Conservation (phyloP, 2,113 vertebrate genomes). For the Manacus vitellinus region DNA sequence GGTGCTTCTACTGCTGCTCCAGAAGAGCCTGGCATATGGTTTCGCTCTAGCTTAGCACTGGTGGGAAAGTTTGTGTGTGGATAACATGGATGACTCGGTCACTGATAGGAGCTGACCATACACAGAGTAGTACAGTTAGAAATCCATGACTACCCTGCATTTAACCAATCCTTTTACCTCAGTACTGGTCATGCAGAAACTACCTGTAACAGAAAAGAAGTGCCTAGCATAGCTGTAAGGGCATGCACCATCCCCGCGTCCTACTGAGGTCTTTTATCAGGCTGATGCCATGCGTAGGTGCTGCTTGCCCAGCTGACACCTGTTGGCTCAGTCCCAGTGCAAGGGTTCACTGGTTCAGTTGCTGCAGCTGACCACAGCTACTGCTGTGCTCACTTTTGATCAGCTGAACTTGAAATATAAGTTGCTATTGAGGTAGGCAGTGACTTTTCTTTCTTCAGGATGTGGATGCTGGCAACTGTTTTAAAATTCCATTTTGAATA, state of each 20-base stretch:
- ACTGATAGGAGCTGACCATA: not conserved
- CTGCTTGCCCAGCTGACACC: not conserved
- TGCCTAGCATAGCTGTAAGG: not conserved
- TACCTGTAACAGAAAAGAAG: not conserved
- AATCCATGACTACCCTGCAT: not conserved
- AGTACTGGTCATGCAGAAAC: not conserved
- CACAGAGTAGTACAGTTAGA: not conserved
- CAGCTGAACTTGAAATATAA: not conserved
- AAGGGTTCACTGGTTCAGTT: not conserved
- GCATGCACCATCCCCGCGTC: not conserved
- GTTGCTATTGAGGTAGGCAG: not conserved
- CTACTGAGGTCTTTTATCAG: not conserved
- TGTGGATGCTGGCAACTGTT: not conserved
- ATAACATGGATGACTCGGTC: not conserved
- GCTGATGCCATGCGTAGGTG: not conserved
- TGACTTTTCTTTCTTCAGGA: not conserved
- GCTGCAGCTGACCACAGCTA: not conserved
- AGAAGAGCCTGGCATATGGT: not conserved
- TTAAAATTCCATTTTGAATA: not conserved
- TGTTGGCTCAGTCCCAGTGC: not conserved
- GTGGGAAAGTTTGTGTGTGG: rapidly evolving
- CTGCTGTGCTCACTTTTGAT: not conserved
- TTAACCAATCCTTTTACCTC: not conserved
- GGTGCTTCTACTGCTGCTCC: not conserved
- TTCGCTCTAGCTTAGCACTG: rapidly evolving